phyloP scores from a whole-genome alignment of 2,113 vertebrate genomes.

The Caretta caretta region DNA sequence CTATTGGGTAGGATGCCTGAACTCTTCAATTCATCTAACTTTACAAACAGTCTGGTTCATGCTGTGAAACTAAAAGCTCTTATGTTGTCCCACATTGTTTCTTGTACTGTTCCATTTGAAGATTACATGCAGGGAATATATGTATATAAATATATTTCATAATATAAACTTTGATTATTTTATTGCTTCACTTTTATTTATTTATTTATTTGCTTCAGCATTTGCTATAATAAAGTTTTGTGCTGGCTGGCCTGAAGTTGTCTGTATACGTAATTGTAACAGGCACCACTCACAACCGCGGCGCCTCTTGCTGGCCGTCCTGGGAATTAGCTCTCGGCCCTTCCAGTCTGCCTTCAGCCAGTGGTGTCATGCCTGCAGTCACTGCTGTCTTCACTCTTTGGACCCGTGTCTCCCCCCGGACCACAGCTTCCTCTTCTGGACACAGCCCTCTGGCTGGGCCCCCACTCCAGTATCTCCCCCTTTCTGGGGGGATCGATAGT shows the following conservation, averaged over 20 bases:
- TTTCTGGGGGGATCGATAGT: too few relatives aligned
- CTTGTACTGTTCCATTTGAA: not conserved
- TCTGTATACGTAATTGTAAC: not conserved
- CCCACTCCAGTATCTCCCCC: too few relatives aligned
- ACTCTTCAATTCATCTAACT: not conserved
- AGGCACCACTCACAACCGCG: too few relatives aligned
- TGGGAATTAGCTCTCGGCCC: too few relatives aligned
- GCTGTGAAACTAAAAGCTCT: slow-evolving; percentile 10
- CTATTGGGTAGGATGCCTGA: not conserved
- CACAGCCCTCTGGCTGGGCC: too few relatives aligned
- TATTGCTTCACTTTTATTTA: not conserved
- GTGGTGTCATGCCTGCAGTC: too few relatives aligned
- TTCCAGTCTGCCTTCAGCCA: too few relatives aligned
- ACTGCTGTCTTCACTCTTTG: too few relatives aligned
- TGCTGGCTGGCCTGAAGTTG: not conserved
- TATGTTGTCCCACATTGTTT: not conserved
- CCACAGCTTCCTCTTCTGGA: too few relatives aligned
- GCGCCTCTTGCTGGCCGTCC: too few relatives aligned
- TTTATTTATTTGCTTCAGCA: not conserved
- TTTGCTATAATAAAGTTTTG: not conserved
- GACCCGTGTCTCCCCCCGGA: too few relatives aligned
- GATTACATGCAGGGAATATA: not conserved
- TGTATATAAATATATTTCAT: not conserved
- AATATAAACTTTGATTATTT: slow-evolving; percentile 3
- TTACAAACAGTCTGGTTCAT: not conserved